Conservation (phyloP, 2,797 vertebrate genomes). For the Botia kubotai region DNA sequence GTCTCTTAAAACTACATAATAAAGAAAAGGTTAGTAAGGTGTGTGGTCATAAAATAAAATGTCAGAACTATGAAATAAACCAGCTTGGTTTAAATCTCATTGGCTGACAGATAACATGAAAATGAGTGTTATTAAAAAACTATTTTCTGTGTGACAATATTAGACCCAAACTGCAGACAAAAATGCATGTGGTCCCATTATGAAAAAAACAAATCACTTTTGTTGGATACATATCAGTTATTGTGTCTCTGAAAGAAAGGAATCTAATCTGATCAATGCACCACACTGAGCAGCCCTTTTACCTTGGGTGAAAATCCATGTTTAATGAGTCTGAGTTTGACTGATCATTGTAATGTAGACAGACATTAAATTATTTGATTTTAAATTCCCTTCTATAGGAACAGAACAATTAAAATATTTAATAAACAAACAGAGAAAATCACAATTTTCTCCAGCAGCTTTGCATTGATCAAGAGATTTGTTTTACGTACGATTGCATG, state of each 20-base stretch:
- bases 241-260: not conserved
- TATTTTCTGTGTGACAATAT: too few relatives aligned
- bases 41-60: not conserved
- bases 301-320: constrained; percentile 24
- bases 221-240: too few relatives aligned
- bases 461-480: constrained; percentile 64
- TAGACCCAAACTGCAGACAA: too few relatives aligned
- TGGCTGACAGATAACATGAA: too few relatives aligned
- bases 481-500: constrained; percentile 69
- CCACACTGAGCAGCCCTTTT: constrained; percentile 40
- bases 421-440: constrained; percentile 31
- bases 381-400: constrained; percentile 15
- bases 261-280: constrained; percentile 28
- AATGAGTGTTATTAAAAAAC: too few relatives aligned
- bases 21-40: not conserved
- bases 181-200: too few relatives aligned
- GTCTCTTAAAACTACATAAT: not conserved
- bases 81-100: too few relatives aligned
- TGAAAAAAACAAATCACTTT: too few relatives aligned
- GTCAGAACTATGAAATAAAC: not conserved
- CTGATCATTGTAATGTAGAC: constrained; percentile 21
- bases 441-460: constrained; percentile 17
- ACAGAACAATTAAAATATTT: constrained; percentile 22
- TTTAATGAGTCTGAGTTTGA: constrained; percentile 40
- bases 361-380: constrained; percentile 33